Percentiles rank a stretch among this genome's conserved stretches.
phyloP scores from a whole-genome alignment of 2,888 invertebrate genomes.

The Dione vanillae region DNA sequence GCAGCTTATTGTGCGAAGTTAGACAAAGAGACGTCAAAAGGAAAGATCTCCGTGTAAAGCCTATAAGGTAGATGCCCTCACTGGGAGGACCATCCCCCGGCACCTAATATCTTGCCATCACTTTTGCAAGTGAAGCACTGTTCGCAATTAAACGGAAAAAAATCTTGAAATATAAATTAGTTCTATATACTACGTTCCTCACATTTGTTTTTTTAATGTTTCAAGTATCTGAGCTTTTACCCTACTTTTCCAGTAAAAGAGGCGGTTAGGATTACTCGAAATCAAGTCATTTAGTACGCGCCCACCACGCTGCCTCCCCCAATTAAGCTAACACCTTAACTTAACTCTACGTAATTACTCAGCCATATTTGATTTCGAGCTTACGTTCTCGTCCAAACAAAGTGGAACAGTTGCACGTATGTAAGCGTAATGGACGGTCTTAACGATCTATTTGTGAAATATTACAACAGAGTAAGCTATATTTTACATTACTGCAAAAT shows the following conservation, averaged over 20 bases:
- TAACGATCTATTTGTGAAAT: background rate
- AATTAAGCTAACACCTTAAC: constrained; percentile 74
- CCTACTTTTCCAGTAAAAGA: constrained; percentile 15
- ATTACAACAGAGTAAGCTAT: background rate
- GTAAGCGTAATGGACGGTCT: constrained; percentile 33
- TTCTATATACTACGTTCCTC: too few relatives aligned
- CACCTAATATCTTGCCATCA: too few relatives aligned
- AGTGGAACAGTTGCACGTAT: constrained; percentile 34
- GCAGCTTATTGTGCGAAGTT: too few relatives aligned
- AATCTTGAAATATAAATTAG: too few relatives aligned
- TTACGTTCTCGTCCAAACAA: constrained; percentile 33
- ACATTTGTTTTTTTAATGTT: background rate
- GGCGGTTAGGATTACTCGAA: constrained; percentile 48
- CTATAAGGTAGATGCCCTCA: too few relatives aligned
- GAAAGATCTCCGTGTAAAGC: too few relatives aligned
- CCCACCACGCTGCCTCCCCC: constrained; percentile 57
- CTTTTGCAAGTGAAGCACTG: too few relatives aligned
- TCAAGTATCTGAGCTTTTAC: background rate
- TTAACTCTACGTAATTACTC: constrained; percentile 66
- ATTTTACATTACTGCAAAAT: too few relatives aligned
- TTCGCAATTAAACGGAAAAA: too few relatives aligned
- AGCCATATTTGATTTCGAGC: constrained; percentile 42
- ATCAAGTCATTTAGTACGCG: constrained; percentile 73
- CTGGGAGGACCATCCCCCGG: too few relatives aligned
- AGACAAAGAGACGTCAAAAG: too few relatives aligned